Base-by-base conservation (phyloP, 1,140 invertebrate species). In the Drosophila subpulchrella region DNA sequence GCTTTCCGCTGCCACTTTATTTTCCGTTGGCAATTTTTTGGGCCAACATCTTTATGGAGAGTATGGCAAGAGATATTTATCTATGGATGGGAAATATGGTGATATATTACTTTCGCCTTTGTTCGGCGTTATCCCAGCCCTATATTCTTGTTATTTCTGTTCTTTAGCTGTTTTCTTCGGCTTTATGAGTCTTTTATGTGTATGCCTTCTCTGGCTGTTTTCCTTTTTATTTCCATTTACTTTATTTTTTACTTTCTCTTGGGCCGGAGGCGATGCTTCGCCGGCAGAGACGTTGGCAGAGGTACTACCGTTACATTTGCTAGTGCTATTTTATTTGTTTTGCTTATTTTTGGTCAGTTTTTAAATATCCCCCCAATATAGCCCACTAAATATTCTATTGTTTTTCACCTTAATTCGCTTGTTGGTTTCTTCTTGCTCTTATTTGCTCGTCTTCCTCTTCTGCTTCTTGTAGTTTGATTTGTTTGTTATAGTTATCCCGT, bases 111-210 rank as follows among this genome's bases (percentile, higher is more conserved):
- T 53, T 44, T 44, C 3, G 47, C 46, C 44, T 66, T 66, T 65
- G 60, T 68, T 51, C 17, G 38, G 27, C 7, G 13, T 17, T 30
- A 68, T 67, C 50, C 50, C 63, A 44, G 61, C 17, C 50, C 44
- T 32, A 34, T 68, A 39, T 32, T 48, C 41, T 24, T 34, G 32
- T 34, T 34, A 10, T 34, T 34, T 70, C 38, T 56, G 38, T 42
- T 51, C 32, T 51, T 51, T 32, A 7, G 36, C 11, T 48, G 17
- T 47, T 32, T 38, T 47, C 41, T 20, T 62, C 17, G 30, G n/a
- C 53, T 62, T 61, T 54, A n/a, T 51, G 68, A 10, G 27, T 17
- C 57, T 62, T 70, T 75, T 70, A 68, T 82, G 39, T 78, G 74
- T 81, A 73, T 81, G 73, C 54, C 57, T 67, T 62, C 54, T 12